A percentile compares a stretch with the other conserved stretches of the same genome.
phyloP scores from a whole-genome alignment of 2,888 invertebrate genomes.

The Orchesellides sinensis region DNA sequence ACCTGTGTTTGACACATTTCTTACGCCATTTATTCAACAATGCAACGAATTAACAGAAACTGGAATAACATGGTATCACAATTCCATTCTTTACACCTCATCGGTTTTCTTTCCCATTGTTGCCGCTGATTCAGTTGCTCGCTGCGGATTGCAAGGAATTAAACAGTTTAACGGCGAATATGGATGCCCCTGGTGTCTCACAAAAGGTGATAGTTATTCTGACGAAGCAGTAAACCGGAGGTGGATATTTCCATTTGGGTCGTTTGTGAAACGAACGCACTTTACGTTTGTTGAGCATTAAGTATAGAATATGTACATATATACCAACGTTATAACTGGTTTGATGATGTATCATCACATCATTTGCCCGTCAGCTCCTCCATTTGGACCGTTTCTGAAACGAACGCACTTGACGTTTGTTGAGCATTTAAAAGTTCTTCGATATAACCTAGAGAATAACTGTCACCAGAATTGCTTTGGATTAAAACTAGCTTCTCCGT shows the following conservation, averaged over 20 bases:
- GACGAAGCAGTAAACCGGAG: not conserved
- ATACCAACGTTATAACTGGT: too few relatives aligned
- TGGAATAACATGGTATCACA: not conserved
- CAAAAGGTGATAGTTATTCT: slow-evolving; percentile 27
- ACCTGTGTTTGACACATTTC: slow-evolving; percentile 21
- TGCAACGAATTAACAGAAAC: not conserved
- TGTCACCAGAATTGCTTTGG: too few relatives aligned
- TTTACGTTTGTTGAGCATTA: too few relatives aligned
- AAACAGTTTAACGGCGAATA: slow-evolving; percentile 62
- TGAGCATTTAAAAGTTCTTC: too few relatives aligned
- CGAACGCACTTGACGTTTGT: too few relatives aligned
- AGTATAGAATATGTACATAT: too few relatives aligned
- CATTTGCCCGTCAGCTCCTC: too few relatives aligned
- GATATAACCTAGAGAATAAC: too few relatives aligned
- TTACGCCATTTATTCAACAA: slow-evolving; percentile 1
- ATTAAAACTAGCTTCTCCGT: slow-evolving; percentile 44
- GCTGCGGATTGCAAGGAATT: slow-evolving; percentile 55
- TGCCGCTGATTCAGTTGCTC: slow-evolving; percentile 52
- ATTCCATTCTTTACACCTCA: not conserved
- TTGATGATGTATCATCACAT: too few relatives aligned
- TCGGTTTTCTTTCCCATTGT: slow-evolving; percentile 13
- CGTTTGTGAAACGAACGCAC: not conserved
- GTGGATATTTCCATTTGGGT: not conserved
- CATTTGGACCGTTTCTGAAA: too few relatives aligned
- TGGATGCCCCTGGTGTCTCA: slow-evolving; percentile 61